Evolutionary conservation across 2,113 vertebrate genomes (phyloP).

Genomic region (Nettapus auritus): DNA sequence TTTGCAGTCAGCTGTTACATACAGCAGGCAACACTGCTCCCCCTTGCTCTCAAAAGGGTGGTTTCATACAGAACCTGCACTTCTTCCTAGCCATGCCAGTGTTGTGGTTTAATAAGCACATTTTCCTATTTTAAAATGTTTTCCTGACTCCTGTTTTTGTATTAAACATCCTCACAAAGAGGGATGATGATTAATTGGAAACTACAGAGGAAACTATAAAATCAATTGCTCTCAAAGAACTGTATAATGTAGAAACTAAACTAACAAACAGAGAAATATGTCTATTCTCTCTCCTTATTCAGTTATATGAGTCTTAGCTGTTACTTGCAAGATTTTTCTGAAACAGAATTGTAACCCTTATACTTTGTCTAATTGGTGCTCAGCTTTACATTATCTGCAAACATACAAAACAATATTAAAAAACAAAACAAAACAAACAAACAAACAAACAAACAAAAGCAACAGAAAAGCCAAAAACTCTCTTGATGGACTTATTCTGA

Average conservation of each 20-base stretch:
- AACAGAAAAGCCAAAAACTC: background rate
- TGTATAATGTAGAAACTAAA: slow-evolving; percentile 38
- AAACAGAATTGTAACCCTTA: background rate
- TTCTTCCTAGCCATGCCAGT: slow-evolving; percentile 9
- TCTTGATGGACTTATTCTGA: background rate
- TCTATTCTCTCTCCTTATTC: background rate
- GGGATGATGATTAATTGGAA: slow-evolving; percentile 53
- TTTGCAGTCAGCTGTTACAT: slow-evolving; percentile 48
- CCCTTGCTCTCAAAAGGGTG: background rate
- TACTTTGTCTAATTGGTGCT: background rate
- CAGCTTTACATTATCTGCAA: background rate
- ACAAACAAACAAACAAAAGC: too few relatives aligned
- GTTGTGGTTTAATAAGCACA: slow-evolving; percentile 35
- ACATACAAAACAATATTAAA: background rate
- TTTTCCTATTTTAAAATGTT: slow-evolving; percentile 49
- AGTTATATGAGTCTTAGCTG: background rate
- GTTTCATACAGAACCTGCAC: slow-evolving; percentile 20
- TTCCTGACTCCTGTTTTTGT: slow-evolving; percentile 59
- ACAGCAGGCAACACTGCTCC: background rate
- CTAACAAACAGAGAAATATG: background rate
- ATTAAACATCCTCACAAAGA: slow-evolving; percentile 31
- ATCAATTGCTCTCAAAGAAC: slow-evolving; percentile 61
- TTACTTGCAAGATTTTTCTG: background rate
- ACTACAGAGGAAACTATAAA: slow-evolving; percentile 65
- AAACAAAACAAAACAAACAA: too few relatives aligned